These are phyloP conservation scores for Zeus faber DNA, from an alignment of 2,113 vertebrate genomes.

Conservation along the genomic window DNA sequence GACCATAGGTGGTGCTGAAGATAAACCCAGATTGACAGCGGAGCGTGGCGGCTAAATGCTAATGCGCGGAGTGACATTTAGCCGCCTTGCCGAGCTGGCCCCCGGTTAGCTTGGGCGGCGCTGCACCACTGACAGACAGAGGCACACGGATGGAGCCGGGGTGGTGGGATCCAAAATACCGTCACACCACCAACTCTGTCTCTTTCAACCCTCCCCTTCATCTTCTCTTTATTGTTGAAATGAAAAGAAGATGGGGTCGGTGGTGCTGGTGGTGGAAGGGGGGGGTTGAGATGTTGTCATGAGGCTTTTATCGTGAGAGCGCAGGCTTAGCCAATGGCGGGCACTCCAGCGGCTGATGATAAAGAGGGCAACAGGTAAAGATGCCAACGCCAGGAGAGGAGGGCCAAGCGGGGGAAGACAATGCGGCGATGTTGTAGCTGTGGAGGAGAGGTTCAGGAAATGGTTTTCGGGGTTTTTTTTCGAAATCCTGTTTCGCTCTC, in stretches of 20 bases:
- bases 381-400: conserved; percentile 27
- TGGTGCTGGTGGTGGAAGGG: no score
- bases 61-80: conserved; percentile 79
- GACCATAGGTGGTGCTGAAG: conserved; percentile 64
- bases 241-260: conserved; percentile 29
- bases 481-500: conserved; percentile 14
- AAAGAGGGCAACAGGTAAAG: conserved; percentile 32
- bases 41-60: conserved; percentile 73
- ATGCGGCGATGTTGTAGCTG: no score
- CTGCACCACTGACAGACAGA: conserved; percentile 49
- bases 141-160: not conserved
- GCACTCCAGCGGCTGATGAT: conserved; percentile 44
- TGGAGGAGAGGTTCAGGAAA: not conserved
- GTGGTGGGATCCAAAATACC: conserved; percentile 42
- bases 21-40: conserved; percentile 78
- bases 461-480: no score
- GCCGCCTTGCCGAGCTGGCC: conserved; percentile 29
- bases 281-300: conserved; percentile 42
- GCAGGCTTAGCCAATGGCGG: conserved; percentile 43
- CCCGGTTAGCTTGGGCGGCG: conserved; percentile 61
- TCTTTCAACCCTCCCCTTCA: conserved; percentile 10
- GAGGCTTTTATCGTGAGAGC: conserved; percentile 49
- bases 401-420: conserved; percentile 27
- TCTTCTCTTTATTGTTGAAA: conserved; percentile 32
- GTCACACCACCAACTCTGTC: conserved; percentile 1